Evolutionary conservation across 2,113 vertebrate species (phyloP).

Genomic region (Geothlypis trichas): DNA sequence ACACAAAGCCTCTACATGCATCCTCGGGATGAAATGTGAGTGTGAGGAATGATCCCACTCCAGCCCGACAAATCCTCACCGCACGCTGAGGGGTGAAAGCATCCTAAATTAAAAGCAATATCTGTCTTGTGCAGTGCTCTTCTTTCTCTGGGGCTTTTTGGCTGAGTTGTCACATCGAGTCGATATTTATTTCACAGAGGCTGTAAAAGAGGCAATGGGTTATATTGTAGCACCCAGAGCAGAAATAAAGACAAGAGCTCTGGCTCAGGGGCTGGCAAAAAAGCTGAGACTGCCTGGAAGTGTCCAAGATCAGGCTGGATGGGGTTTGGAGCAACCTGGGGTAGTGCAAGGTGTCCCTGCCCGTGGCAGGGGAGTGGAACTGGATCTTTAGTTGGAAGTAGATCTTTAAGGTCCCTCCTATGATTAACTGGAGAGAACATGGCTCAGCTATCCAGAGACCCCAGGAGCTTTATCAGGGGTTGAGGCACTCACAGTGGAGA

Average conservation of each 20-base stretch:
- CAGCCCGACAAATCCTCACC: neutral
- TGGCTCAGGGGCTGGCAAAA: neutral
- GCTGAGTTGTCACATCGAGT: neutral
- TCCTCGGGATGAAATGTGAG: neutral
- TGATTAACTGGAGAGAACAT: neutral
- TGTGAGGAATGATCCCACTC: neutral
- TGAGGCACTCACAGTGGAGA: neutral
- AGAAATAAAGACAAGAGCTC: neutral
- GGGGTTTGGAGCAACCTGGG: neutral
- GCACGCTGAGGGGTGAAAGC: neutral
- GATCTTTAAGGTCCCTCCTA: neutral
- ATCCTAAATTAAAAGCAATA: neutral
- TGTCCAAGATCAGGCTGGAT: neutral
- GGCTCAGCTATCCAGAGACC: rapidly evolving
- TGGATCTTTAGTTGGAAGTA: neutral
- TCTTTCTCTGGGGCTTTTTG: neutral
- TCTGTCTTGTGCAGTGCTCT: neutral
- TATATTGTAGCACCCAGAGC: neutral
- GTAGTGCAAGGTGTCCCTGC: neutral
- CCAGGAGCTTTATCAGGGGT: neutral
- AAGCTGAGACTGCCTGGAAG: neutral
- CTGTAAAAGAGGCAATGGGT: neutral
- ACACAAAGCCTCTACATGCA: rapidly evolving
- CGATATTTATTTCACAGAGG: neutral
- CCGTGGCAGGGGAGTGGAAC: neutral